Conservation (phyloP, 2,888 invertebrate genomes). For the Cartodere bifasciata region DNA sequence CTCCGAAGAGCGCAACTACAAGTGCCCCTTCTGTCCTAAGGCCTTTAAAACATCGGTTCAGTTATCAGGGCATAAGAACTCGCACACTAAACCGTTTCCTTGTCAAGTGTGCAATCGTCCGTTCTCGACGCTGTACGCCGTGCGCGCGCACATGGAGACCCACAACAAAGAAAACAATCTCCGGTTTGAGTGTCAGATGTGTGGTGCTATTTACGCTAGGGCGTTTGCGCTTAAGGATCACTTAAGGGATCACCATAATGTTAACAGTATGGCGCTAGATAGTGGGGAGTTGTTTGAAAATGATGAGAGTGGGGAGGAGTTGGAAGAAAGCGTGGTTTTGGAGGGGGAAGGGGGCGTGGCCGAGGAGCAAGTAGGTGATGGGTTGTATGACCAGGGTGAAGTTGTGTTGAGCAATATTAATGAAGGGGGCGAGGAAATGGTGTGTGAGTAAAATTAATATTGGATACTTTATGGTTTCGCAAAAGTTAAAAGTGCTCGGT, state of each 20-base stretch:
- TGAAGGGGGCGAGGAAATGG: too few relatives aligned
- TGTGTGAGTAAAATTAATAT: too few relatives aligned
- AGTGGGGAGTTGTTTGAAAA: slow-evolving; percentile 1
- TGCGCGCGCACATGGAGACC: slow-evolving; percentile 62
- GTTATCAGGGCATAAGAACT: slow-evolving; percentile 66
- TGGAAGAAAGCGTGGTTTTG: too few relatives aligned
- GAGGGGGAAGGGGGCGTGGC: too few relatives aligned
- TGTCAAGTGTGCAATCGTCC: slow-evolving; percentile 67
- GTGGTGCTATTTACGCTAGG: slow-evolving; percentile 66
- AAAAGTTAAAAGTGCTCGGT: too few relatives aligned
- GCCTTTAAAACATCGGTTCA: slow-evolving; percentile 72
- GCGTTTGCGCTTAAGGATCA: slow-evolving; percentile 64
- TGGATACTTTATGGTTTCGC: too few relatives aligned
- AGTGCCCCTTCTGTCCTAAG: slow-evolving; percentile 64
- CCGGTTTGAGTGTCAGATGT: slow-evolving; percentile 54
- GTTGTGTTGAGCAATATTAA: too few relatives aligned
- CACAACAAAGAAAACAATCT: slow-evolving; percentile 57
- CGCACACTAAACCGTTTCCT: slow-evolving; percentile 67
- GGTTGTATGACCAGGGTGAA: too few relatives aligned
- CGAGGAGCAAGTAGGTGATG: too few relatives aligned
- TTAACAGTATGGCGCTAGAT: background rate
- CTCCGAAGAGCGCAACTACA: slow-evolving; percentile 61
- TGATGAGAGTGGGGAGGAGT: background rate
- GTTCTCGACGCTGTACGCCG: slow-evolving; percentile 66
- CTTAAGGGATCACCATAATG: slow-evolving; percentile 49